phyloP scores from a whole-genome alignment of 2,113 vertebrate species.

The Actenoides hombroni region DNA sequence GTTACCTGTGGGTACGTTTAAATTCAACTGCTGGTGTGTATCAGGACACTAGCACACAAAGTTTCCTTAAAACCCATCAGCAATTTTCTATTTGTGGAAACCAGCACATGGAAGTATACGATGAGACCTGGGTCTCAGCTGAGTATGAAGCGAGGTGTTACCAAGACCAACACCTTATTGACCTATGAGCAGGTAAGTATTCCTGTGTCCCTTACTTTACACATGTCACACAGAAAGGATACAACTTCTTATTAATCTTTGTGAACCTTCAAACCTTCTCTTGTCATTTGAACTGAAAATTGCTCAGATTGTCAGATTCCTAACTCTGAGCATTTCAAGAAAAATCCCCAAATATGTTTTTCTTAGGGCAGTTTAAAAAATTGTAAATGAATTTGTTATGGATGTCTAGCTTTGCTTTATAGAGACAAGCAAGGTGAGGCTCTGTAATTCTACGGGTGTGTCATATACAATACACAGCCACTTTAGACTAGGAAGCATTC shows the following conservation, averaged over 20 bases:
- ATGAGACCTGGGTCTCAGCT: neutral
- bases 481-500: neutral
- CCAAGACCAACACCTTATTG: neutral
- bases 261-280: neutral
- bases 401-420: neutral
- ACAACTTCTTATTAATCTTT: neutral
- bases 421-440: neutral
- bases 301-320: neutral
- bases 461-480: neutral
- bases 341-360: neutral
- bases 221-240: rapidly evolving
- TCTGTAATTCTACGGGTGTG: neutral
- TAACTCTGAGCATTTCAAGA: neutral
- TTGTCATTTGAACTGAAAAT: neutral
- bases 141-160: neutral
- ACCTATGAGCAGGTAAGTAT: neutral
- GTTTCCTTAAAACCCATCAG: neutral
- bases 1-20: neutral
- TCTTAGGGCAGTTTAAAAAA: neutral
- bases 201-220: neutral
- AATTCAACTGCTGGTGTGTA: neutral
- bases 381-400: neutral
- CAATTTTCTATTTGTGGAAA: neutral
- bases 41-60: neutral
- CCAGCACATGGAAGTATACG: neutral